Percentiles rank a stretch among this genome's conserved stretches.
Conservation (phyloP, 2,797 vertebrate genomes). For the Melanotaenia maccullochi region DNA sequence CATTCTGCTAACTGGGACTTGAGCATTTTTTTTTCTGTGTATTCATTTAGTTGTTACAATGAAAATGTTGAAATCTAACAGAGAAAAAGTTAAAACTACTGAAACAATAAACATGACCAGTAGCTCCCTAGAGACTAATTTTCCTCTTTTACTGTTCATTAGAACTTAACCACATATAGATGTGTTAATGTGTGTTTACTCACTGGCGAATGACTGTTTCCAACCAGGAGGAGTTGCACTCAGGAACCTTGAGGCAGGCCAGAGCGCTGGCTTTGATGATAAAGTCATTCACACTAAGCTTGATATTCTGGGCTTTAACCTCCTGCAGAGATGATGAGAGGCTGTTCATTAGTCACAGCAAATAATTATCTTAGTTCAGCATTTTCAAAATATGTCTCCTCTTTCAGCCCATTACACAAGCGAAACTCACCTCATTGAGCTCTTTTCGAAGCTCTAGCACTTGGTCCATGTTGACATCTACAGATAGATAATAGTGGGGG, state of each 20-base stretch:
- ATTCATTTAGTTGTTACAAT: too few relatives aligned
- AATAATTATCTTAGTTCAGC: slow-evolving; percentile 7
- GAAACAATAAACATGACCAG: too few relatives aligned
- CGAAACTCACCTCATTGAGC: slow-evolving; percentile 89
- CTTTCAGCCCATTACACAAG: background rate
- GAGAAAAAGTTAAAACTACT: too few relatives aligned
- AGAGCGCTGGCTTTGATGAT: slow-evolving; percentile 97
- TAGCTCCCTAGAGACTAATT: too few relatives aligned
- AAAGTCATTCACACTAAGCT: slow-evolving; percentile 98
- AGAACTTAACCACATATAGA: background rate
- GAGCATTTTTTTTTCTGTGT: too few relatives aligned
- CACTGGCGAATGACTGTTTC: slow-evolving; percentile 98
- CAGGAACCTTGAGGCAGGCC: slow-evolving; percentile 95
- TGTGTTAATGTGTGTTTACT: slow-evolving; percentile 71
- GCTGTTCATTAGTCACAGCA: background rate
- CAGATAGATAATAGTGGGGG: slow-evolving; percentile 98
- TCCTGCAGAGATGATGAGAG: slow-evolving; percentile 79
- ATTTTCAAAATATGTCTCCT: background rate
- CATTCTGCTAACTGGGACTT: too few relatives aligned
- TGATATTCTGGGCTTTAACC: slow-evolving; percentile 88
- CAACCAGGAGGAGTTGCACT: slow-evolving; percentile 98
- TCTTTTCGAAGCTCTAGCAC: slow-evolving; percentile 92
- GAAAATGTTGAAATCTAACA: too few relatives aligned
- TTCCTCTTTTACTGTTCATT: too few relatives aligned
- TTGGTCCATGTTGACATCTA: slow-evolving; percentile 96